A percentile compares a stretch with the other conserved stretches of the same genome.
phyloP scores from a whole-genome alignment of 2,888 invertebrate genomes.

The Blomia tropicalis region DNA sequence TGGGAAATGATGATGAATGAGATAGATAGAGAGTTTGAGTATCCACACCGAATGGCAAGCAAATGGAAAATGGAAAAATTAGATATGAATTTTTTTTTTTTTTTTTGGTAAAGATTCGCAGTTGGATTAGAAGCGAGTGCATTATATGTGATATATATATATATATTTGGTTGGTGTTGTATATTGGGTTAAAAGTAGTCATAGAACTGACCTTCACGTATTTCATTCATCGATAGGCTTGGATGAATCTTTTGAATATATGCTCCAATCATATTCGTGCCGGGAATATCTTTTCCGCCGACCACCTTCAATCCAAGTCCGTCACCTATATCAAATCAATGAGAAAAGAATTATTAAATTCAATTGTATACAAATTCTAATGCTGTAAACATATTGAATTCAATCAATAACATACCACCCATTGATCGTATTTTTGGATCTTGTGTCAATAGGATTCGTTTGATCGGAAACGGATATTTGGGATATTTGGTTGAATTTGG shows the following conservation, averaged over 20 bases:
- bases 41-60: not conserved
- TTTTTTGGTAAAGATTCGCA: too few relatives aligned
- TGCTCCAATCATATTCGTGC: constrained; percentile 41
- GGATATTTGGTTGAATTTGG: constrained; percentile 26
- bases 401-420: constrained; percentile 24
- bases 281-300: constrained; percentile 44
- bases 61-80: constrained; percentile 16
- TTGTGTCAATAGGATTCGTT: constrained; percentile 43
- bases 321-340: constrained; percentile 33
- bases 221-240: constrained; percentile 43
- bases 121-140: not conserved
- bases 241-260: constrained; percentile 44
- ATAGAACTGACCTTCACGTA: constrained; percentile 41
- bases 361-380: not conserved
- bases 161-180: not conserved
- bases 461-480: constrained; percentile 40
- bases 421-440: constrained; percentile 42
- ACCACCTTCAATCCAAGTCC: constrained; percentile 46
- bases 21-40: not conserved
- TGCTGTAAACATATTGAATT: too few relatives aligned
- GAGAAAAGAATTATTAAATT: not conserved
- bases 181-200: not conserved
- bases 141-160: too few relatives aligned
- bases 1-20: not conserved
- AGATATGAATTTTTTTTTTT: not conserved